Conservation (phyloP, 2,113 vertebrate species). For the Chlamydotis undulata region DNA sequence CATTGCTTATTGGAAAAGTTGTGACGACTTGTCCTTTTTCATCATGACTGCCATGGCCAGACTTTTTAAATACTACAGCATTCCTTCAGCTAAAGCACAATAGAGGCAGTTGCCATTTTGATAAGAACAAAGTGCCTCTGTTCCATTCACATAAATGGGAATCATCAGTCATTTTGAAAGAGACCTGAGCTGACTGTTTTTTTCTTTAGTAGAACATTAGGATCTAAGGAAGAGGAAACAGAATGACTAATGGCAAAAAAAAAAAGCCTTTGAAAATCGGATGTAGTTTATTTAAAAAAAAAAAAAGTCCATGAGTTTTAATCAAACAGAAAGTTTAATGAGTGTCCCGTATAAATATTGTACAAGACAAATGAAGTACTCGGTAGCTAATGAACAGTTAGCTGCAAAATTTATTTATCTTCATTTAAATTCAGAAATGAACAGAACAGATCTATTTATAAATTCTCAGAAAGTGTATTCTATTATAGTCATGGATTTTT, state of each 20-base stretch:
- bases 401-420: background rate
- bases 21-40: background rate
- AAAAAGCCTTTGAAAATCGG: background rate
- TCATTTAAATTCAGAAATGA: background rate
- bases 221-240: background rate
- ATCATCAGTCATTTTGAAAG: constrained; percentile 42
- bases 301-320: background rate
- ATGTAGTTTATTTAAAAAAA: background rate
- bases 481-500: background rate
- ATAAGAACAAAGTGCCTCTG: constrained; percentile 34
- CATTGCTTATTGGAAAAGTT: background rate
- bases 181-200: constrained; percentile 27
- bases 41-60: background rate
- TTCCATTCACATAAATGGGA: constrained; percentile 14
- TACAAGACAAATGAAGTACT: background rate
- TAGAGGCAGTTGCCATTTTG: constrained; percentile 26
- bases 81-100: background rate
- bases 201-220: constrained; percentile 31
- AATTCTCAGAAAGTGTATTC: background rate
- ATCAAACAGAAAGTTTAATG: background rate
- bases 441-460: background rate
- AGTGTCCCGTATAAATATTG: background rate
- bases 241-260: constrained; percentile 14
- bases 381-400: background rate
- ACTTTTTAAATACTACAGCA: background rate